phyloP scores from a whole-genome alignment of 2,888 invertebrate genomes.

The Exephanes ischioxanthus region DNA sequence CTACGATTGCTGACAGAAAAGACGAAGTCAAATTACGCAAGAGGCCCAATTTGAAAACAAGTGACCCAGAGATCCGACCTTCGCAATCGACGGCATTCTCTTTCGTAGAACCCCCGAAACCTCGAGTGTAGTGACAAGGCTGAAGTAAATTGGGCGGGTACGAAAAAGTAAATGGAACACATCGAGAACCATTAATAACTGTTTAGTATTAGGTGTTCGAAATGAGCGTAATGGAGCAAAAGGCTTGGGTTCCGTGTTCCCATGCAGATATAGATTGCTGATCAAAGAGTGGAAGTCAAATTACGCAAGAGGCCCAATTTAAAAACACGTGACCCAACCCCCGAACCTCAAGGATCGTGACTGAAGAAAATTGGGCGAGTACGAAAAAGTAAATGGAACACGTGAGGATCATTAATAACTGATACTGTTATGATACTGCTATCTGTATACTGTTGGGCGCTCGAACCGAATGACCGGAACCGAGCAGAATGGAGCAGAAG shows the following conservation, averaged over 20 bases:
- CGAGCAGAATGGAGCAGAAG: not conserved
- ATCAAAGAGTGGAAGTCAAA: not conserved
- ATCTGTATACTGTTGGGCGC: not conserved
- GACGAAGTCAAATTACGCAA: not conserved
- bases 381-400: slow-evolving; percentile 1
- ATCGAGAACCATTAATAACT: not conserved
- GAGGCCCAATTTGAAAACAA: not conserved
- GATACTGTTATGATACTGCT: not conserved
- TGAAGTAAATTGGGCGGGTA: not conserved
- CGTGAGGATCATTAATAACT: not conserved
- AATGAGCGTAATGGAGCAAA: not conserved
- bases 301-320: not conserved
- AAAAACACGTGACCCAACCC: not conserved
- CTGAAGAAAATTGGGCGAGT: not conserved
- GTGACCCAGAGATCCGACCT: not conserved
- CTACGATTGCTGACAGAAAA: not conserved
- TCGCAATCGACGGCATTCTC: not conserved
- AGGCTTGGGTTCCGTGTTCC: not conserved
- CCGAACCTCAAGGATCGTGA: too few species aligned
- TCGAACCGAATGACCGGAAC: not conserved
- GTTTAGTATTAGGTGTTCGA: not conserved
- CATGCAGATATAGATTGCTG: not conserved
- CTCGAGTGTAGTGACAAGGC: not conserved
- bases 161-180: not conserved
- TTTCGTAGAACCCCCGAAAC: not conserved